phyloP scores from a whole-genome alignment of 2,888 invertebrate genomes.

The Drosophila anomalata region DNA sequence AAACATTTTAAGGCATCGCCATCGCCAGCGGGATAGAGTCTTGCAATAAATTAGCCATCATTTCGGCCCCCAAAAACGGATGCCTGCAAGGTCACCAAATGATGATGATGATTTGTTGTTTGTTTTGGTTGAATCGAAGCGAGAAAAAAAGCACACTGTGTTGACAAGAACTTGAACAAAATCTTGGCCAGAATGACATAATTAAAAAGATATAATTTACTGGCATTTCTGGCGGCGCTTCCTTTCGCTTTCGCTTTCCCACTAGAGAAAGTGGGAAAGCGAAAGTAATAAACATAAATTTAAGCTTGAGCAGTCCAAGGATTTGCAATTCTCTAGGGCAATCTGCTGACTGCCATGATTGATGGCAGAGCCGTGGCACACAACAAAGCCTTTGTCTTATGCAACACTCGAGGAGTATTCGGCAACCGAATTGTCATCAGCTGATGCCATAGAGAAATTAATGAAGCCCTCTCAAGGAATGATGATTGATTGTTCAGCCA shows the following conservation, averaged over 20 bases:
- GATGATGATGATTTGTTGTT: constrained; percentile 38
- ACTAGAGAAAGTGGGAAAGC: constrained; percentile 11
- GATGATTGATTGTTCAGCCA: constrained; percentile 57
- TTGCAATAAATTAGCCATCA: constrained; percentile 72
- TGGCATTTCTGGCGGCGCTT: constrained; percentile 26
- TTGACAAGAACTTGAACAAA: constrained; percentile 48
- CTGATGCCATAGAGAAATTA: constrained; percentile 54
- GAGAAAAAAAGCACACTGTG: constrained; percentile 36
- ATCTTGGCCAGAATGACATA: constrained; percentile 61
- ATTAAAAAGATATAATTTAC: constrained; percentile 71
- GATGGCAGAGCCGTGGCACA: constrained; percentile 47
- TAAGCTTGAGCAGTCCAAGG: constrained; percentile 36
- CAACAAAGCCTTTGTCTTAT: constrained; percentile 35
- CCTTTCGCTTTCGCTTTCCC: neutral
- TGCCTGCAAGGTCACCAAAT: constrained; percentile 65
- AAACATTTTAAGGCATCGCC: constrained; percentile 41
- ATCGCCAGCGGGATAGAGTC: constrained; percentile 25
- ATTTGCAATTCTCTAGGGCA: constrained; percentile 38
- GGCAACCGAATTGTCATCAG: constrained; percentile 48
- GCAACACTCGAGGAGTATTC: constrained; percentile 29
- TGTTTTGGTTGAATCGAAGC: constrained; percentile 37
- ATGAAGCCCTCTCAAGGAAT: constrained; percentile 41
- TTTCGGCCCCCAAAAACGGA: constrained; percentile 59
- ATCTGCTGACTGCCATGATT: constrained; percentile 60
- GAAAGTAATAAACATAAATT: constrained; percentile 65